Evolutionary conservation across 2,888 invertebrate species (phyloP), one percentile per base, ranked within the genome.

Genomic region (Glyphotaelius pellucidus): DNA sequence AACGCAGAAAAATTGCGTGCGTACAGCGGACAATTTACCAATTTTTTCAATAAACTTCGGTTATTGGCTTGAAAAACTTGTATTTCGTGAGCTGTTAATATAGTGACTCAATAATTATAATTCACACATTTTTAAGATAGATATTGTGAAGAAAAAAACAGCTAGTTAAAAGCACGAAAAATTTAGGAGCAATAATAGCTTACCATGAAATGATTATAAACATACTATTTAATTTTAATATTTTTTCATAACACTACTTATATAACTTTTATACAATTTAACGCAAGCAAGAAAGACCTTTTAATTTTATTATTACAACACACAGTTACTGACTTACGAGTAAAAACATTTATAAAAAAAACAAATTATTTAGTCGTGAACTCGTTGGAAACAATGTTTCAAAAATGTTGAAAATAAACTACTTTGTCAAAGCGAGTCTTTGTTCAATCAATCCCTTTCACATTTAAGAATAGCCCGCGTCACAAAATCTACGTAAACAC

Each of bases 361-460:
- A 19, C 52, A 52, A 52, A 52, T 52, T 52, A 52, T 52, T 19
- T 3, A n/a, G n/a, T 67, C 19, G 67, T 67, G 7, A 7, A n/a
- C 4, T 67, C 11, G n/a, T 25, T 67, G 67, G 25, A n/a, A 67
- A 67, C 67, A 25, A 67, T 7, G 25, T 25, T 67, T 67, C 1
- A 19, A 67, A 67, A 67, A 9, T 67, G 67, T 67, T 25, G 52
- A 19, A 52, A 52, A 19, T 67, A 67, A 67, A 67, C 0, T 67
- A 19, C 9, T 67, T 67, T 83, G 35, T 38, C 35, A 35, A 83
- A 35, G 35, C 83, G 35, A 12, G 9, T 35, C 83, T 4, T 14
- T 52, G 83, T 83, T 15, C 32, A 52, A 83, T 83, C 83, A 32
- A 83, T 83, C 32, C 32, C 83, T 83, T 83, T 83, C 32, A 83